These are phyloP conservation scores for Sparus aurata DNA, from an alignment of 2,797 vertebrate genomes.

Conservation along the genomic window DNA sequence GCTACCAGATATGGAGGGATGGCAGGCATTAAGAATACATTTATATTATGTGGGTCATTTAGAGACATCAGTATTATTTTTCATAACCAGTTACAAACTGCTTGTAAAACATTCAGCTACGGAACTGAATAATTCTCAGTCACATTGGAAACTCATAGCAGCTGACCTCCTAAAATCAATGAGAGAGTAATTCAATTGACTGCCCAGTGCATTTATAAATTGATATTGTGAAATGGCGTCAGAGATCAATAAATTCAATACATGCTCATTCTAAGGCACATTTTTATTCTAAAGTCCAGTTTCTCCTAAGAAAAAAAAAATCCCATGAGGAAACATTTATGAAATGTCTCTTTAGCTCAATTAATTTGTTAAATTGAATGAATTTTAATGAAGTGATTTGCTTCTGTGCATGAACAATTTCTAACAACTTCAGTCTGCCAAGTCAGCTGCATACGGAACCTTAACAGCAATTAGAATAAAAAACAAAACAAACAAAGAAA, in stretches of 20 bases:
- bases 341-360: neutral
- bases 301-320: neutral
- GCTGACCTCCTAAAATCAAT: constrained; percentile 30
- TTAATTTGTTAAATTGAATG: neutral
- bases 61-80: too few species aligned
- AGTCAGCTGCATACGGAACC: neutral
- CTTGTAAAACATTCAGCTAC: too few species aligned
- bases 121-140: neutral
- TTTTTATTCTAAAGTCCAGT: constrained; percentile 1
- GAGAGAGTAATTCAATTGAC: constrained; percentile 34
- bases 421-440: constrained; percentile 1
- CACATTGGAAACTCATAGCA: neutral
- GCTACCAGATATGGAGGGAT: too few species aligned
- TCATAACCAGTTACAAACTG: too few species aligned
- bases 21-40: too few species aligned
- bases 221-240: neutral
- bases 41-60: too few species aligned
- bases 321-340: neutral
- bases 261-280: neutral
- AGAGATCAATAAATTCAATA: constrained; percentile 25
- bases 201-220: constrained; percentile 22
- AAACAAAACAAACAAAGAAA: neutral
- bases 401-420: neutral
- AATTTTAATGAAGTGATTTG: neutral
- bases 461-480: neutral